A percentile compares a stretch with the other conserved stretches of the same genome.
Conservation (phyloP, 2,113 vertebrate species). For the Xiphophorus maculatus region DNA sequence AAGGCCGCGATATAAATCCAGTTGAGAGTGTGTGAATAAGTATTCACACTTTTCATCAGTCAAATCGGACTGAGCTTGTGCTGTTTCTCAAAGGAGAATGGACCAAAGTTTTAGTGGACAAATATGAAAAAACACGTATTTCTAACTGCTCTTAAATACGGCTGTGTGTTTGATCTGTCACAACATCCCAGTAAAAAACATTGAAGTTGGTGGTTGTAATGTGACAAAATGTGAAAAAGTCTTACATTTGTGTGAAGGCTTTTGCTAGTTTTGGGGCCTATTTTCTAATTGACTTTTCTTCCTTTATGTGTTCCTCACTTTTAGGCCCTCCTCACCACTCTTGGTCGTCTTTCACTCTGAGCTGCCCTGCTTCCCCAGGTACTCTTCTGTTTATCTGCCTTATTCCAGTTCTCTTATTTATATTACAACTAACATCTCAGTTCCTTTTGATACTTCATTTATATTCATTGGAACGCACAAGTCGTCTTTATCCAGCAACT, state of each 20-base stretch:
- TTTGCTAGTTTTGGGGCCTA: no score
- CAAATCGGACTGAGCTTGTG: background rate
- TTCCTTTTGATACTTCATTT: background rate
- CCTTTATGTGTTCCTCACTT: constrained; percentile 16
- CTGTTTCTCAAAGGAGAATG: background rate
- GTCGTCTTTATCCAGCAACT: background rate
- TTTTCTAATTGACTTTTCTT: background rate
- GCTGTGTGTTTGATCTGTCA: background rate
- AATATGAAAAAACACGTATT: background rate
- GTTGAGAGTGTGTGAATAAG: background rate
- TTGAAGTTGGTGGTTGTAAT: background rate
- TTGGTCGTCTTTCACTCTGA: constrained; percentile 80
- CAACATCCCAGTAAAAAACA: background rate
- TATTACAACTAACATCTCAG: background rate
- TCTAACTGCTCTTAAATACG: background rate
- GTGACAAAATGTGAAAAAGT: background rate
- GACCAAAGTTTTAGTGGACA: background rate
- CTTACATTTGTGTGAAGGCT: background rate
- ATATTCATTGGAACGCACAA: background rate
- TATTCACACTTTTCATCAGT: background rate
- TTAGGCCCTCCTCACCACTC: constrained; percentile 76
- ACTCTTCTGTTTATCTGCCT: constrained; percentile 39
- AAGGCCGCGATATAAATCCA: background rate
- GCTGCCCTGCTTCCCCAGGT: constrained; percentile 79
- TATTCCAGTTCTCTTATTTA: background rate